phyloP scores from a whole-genome alignment of 2,797 vertebrate species.

The Myotis findleyi region DNA sequence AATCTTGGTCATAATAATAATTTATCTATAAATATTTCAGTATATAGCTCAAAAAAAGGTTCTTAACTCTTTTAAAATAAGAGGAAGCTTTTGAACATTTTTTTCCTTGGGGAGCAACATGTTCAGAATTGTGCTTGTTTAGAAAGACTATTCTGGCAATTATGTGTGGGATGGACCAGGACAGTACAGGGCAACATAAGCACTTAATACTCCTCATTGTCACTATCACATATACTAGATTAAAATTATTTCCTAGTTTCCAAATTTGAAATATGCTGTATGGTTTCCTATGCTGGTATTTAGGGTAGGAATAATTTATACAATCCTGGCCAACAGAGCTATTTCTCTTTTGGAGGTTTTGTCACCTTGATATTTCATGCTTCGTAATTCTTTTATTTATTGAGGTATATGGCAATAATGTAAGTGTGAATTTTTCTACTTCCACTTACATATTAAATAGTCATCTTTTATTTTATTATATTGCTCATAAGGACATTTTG shows the following conservation, averaged over 20 bases:
- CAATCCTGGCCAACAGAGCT: neutral
- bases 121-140: neutral
- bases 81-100: conserved; percentile 1
- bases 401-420: neutral
- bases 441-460: conserved; percentile 65
- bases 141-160: neutral
- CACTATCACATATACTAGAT: neutral
- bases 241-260: conserved; percentile 2
- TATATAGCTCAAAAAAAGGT: neutral
- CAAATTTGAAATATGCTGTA: neutral
- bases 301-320: conserved; percentile 44
- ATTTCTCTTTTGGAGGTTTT: conserved; percentile 19
- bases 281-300: neutral
- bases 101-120: neutral
- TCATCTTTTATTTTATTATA: conserved; percentile 58
- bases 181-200: neutral
- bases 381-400: conserved; percentile 49
- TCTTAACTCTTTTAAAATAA: neutral
- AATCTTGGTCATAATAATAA: neutral
- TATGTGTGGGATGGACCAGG: neutral
- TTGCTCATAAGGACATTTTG: conserved; percentile 35
- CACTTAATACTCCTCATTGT: neutral
- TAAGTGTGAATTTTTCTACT: conserved; percentile 54
- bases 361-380: neutral
- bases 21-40: neutral